Conservation (phyloP, 1,140 invertebrate genomes). For the Drosophila seguyi region DNA sequence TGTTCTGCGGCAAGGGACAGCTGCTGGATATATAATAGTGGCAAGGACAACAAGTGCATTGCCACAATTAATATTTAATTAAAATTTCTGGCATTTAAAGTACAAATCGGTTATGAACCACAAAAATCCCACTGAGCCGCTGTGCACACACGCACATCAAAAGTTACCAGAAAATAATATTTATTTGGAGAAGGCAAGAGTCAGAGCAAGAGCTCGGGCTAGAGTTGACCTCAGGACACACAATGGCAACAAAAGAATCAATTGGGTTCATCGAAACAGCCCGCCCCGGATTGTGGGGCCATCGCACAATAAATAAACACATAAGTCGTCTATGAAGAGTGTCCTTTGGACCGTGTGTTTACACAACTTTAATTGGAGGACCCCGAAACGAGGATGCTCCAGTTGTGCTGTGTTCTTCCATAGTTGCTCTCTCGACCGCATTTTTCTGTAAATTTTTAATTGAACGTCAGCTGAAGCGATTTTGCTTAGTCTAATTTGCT, state of each 20-base stretch:
- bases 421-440: slow-evolving; percentile 13
- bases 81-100: slow-evolving; percentile 28
- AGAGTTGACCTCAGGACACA: slow-evolving; percentile 49
- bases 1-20: slow-evolving; percentile 25
- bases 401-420: background rate
- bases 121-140: slow-evolving; percentile 30
- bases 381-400: slow-evolving; percentile 4
- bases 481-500: slow-evolving; percentile 35
- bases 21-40: slow-evolving; percentile 21
- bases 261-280: slow-evolving; percentile 60
- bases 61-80: slow-evolving; percentile 40
- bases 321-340: slow-evolving; percentile 28
- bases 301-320: slow-evolving; percentile 39
- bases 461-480: slow-evolving; percentile 27
- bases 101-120: slow-evolving; percentile 32
- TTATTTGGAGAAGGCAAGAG: slow-evolving; percentile 15
- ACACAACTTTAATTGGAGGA: slow-evolving; percentile 44
- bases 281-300: slow-evolving; percentile 6
- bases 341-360: slow-evolving; percentile 32
- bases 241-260: slow-evolving; percentile 55
- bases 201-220: background rate
- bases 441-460: slow-evolving; percentile 58
- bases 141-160: slow-evolving; percentile 5
- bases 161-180: slow-evolving; percentile 13
- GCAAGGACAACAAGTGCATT: slow-evolving; percentile 8